phyloP scores from a whole-genome alignment of 2,797 vertebrate species.

The Gambusia yucatana region DNA sequence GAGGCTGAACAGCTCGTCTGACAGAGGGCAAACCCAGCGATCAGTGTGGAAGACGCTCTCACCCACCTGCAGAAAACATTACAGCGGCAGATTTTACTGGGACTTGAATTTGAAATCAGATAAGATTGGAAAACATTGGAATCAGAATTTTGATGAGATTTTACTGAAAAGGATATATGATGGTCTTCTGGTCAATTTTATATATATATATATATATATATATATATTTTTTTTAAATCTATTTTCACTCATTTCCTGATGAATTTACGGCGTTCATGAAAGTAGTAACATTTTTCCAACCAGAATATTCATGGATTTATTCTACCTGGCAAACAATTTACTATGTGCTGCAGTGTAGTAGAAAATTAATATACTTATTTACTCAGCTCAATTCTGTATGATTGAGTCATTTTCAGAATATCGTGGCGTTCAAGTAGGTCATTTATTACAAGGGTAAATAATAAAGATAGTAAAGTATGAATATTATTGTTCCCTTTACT shows the following conservation, averaged over 20 bases:
- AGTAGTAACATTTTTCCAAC: background rate
- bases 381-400: background rate
- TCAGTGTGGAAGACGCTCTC: slow-evolving; percentile 88
- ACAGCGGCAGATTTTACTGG: background rate
- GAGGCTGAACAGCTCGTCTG: slow-evolving; percentile 86
- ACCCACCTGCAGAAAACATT: slow-evolving; percentile 80
- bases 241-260: background rate
- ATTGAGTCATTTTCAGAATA: background rate
- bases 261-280: background rate
- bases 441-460: background rate
- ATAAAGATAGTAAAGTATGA: no score
- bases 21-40: slow-evolving; percentile 86
- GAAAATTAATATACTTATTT: background rate
- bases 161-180: background rate
- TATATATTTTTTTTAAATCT: background rate
- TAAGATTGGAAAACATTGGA: background rate
- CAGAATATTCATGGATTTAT: background rate
- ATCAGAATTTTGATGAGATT: background rate
- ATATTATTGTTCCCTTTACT: background rate
- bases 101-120: background rate
- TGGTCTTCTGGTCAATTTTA: background rate
- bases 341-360: background rate
- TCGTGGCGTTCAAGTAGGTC: background rate
- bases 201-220: background rate
- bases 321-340: background rate